Base-by-base conservation (phyloP, 1,140 invertebrate genomes). In the Drosophila grimshawi region DNA sequence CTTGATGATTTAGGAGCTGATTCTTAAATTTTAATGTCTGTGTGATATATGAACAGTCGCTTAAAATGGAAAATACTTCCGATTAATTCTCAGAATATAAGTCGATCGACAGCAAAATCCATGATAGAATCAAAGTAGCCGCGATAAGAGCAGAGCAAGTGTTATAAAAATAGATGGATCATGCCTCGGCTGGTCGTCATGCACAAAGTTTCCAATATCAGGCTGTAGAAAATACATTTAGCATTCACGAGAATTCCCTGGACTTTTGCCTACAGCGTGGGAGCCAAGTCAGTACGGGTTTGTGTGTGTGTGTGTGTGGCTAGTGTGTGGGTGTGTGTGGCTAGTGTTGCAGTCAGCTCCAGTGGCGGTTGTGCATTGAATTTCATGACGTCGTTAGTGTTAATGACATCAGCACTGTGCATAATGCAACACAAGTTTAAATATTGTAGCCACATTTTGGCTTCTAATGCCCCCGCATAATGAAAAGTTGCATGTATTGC, bases 311-410 rank as follows among this genome's bases (percentile, higher is more conserved):
- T 27, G 63, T 51, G 60, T 35, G 45, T n/a, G 27, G 30, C 32
- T 11, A 10, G 10, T 55, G 33, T 32, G 45, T 55, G 48, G 10
- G 19, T 39, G 2, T 11, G 45, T 67, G 53, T 32, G 55, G 60
- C 48, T 49, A 30, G 49, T 30, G 35, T 35, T 56, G 56, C 37
- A 29, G 39, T 7, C 35, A 57, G 59, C 52, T 64, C 66, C 30
- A 8, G 46, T 74, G 30, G 80, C 61, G 46, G 49, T 59, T 59
- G 63, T 55, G 81, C 81, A 83, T 83, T 80, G 67, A 80, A 70
- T 83, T 86, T 85, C 81, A 86, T 83, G 81, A 85, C 81, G 81
- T 83, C 81, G 77, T 83, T 83, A 83, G 81, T 78, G 81, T 76
- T 83, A 83, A 83, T 83, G 81, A 75, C 81, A 65, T 75, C 66